Base-by-base conservation (phyloP, 2,113 vertebrate genomes). In the Sitta europaea region DNA sequence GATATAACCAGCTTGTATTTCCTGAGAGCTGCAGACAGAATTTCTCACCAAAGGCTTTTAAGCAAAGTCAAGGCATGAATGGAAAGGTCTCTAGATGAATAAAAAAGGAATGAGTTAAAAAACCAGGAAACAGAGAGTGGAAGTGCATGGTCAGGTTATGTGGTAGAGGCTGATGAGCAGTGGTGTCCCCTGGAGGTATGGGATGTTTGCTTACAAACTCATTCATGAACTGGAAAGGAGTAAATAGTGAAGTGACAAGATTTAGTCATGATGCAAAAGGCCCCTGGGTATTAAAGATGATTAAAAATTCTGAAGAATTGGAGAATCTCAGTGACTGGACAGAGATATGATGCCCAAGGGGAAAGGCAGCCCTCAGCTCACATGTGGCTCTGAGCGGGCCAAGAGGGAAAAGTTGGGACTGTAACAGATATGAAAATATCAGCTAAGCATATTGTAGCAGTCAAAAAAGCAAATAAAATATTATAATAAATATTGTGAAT, bases 1-100 rank as follows among this genome's bases (percentile, higher is more conserved):
- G 95, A 97, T 88, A 95, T 59, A 96, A 93, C 92, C 75, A 84
- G 68, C 38, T 67, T 95, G 91, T 90, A 96, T 74, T 95, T 96
- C 96, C 95, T 92, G 89, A 86, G 68, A 66, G 47, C 95, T 88
- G 86, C 86, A 88, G 88, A 93, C 82, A 88, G 68, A 68, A 77
- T 92, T 91, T 86, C 88, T 94, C 95, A 90, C 38, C 83, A 95
- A 80, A 83, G 61, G 92, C 79, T 95, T 92, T 86, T 94, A 95
- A 94, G 76, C 72, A 94, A 92, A 83, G 71, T 74, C 86, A 62
- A 80, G 63, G 86, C 5, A 0, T 77, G 90, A 92, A 88, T 58
- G 63, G 63, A 71, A 88, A 93, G 75, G 72, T 58, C 75, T 10
- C 68, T 70, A 59, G 27, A 73, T 83, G 71, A 83, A 88, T 83